Conservation (phyloP, 2,113 vertebrate genomes). For the Solea solea region DNA sequence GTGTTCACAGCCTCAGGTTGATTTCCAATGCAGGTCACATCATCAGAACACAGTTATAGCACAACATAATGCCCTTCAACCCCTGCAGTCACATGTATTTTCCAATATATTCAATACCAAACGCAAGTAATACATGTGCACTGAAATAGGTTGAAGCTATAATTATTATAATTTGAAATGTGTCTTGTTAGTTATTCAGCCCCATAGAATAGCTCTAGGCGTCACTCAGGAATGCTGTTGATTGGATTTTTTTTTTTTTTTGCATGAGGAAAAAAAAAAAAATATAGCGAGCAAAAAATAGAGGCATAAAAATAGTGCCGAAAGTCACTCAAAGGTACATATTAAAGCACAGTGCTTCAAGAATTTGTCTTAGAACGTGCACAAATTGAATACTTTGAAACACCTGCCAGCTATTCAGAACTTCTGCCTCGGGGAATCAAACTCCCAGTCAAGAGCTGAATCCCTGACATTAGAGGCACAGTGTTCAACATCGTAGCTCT, state of each 20-base stretch:
- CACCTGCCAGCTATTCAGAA: conserved; percentile 70
- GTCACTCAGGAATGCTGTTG: conserved; percentile 38
- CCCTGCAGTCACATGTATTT: conserved; percentile 7
- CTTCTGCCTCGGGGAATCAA: conserved; percentile 73
- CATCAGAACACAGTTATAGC: conserved; percentile 20
- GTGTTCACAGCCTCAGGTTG: conserved; percentile 39
- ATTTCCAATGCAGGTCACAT: conserved; percentile 45
- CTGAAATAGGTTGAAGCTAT: conserved; percentile 12
- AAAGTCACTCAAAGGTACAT: conserved; percentile 63
- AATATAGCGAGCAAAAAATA: conserved; percentile 55
- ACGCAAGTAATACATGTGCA: neutral
- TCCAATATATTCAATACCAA: conserved; percentile 13
- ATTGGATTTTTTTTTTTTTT: conserved; percentile 55
- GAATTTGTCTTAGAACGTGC: conserved; percentile 73
- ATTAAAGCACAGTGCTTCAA: conserved; percentile 63
- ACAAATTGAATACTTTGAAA: conserved; percentile 77
- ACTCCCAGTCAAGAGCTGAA: conserved; percentile 58
- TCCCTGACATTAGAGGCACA: conserved; percentile 60
- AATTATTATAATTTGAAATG: conserved; percentile 37
- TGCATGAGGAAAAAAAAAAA: conserved; percentile 4
- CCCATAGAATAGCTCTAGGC: conserved; percentile 33
- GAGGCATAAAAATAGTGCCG: conserved; percentile 58
- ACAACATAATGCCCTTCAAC: conserved; percentile 7
- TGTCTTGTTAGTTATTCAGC: conserved; percentile 32
- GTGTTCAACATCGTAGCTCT: conserved; percentile 49